phyloP scores from a whole-genome alignment of 2,113 vertebrate genomes.

The Sylvietta virens region DNA sequence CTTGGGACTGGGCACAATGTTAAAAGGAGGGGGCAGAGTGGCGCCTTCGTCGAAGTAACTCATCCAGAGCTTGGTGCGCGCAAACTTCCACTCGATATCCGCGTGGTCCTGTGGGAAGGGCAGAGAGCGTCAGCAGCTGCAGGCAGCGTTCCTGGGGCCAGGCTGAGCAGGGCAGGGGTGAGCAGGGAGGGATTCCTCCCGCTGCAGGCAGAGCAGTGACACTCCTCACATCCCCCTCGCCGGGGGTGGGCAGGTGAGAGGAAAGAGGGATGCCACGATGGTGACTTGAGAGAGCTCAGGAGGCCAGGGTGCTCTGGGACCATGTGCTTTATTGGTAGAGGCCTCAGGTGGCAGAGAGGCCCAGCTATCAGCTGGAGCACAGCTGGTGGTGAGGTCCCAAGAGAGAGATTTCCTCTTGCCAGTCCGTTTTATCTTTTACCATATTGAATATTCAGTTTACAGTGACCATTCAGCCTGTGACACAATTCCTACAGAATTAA shows the following conservation, averaged over 20 bases:
- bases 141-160: background rate
- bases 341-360: too few relatives aligned
- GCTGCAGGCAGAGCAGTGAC: background rate
- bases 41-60: conserved; percentile 97
- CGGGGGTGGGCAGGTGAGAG: background rate
- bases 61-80: conserved; percentile 97
- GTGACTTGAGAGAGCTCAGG: too few relatives aligned
- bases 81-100: conserved; percentile 98
- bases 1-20: conserved; percentile 94
- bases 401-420: too few relatives aligned
- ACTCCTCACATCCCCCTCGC: background rate
- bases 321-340: too few relatives aligned
- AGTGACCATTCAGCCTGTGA: too few relatives aligned
- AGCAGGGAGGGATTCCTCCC: background rate
- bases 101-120: conserved; percentile 84
- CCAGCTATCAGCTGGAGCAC: too few relatives aligned
- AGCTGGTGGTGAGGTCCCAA: too few relatives aligned
- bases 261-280: too few relatives aligned
- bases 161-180: background rate
- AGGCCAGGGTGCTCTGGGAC: too few relatives aligned
- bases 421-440: too few relatives aligned
- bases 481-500: too few relatives aligned
- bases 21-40: conserved; percentile 94
- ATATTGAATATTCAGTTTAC: too few relatives aligned
- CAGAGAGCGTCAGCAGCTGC: background rate